Evolutionary conservation across 2,797 vertebrate genomes (phyloP).

Genomic region (Naso thynnoides): DNA sequence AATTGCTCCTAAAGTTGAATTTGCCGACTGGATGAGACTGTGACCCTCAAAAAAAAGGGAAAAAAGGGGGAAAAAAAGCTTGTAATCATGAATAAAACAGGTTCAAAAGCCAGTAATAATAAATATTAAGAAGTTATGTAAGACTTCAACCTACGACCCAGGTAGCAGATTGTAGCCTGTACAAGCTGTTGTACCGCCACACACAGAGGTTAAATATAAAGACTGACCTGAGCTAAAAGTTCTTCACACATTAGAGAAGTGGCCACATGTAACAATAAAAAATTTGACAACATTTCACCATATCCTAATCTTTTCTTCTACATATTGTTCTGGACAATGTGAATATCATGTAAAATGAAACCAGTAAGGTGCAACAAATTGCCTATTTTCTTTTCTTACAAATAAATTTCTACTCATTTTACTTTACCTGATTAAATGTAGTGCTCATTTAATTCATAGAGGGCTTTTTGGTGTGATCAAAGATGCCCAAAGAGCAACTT

Average conservation of each 20-base stretch:
- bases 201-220: background rate
- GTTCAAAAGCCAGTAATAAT: background rate
- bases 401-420: too few species aligned
- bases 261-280: slow-evolving; percentile 9
- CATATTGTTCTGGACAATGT: too few species aligned
- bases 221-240: too few species aligned
- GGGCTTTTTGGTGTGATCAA: too few species aligned
- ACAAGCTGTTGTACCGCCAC: background rate
- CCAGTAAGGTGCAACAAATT: too few species aligned
- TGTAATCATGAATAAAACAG: slow-evolving; percentile 25
- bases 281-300: background rate
- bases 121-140: background rate
- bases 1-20: slow-evolving; percentile 27
- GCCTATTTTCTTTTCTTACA: too few species aligned
- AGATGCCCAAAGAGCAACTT: too few species aligned
- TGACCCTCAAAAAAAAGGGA: background rate
- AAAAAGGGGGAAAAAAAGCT: too few species aligned
- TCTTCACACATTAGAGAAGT: background rate
- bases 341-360: too few species aligned
- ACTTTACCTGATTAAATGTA: too few species aligned
- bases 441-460: too few species aligned
- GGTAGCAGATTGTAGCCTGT: background rate
- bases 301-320: background rate
- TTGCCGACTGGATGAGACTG: background rate
- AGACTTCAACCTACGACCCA: background rate